These are phyloP conservation scores for Silurus meridionalis DNA, from an alignment of 2,113 vertebrate species.

Conservation along the genomic window DNA sequence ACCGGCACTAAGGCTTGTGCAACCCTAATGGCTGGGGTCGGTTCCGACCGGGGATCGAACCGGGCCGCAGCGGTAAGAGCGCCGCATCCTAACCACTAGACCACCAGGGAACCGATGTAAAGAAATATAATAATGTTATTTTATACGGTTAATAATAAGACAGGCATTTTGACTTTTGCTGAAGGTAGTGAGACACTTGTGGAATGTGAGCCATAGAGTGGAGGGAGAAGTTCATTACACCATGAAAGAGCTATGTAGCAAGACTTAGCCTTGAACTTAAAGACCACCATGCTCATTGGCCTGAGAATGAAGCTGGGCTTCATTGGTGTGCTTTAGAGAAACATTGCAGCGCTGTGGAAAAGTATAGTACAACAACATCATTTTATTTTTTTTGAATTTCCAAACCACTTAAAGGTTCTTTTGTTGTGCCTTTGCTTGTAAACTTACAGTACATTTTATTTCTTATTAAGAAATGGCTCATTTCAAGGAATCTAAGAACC, in stretches of 20 bases:
- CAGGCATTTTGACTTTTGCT: neutral
- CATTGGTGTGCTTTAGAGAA: neutral
- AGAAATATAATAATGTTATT: neutral
- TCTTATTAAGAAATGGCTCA: neutral
- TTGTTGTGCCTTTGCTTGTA: neutral
- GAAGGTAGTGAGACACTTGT: neutral
- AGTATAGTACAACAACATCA: neutral
- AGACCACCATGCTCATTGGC: neutral
- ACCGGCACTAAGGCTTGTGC: no score
- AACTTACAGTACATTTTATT: neutral
- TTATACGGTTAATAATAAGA: no score
- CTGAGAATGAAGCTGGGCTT: neutral
- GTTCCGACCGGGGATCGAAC: no score
- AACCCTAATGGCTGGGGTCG: no score
- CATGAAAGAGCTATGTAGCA: neutral
- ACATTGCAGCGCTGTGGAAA: neutral
- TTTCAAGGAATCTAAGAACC: neutral
- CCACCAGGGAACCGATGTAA: neutral
- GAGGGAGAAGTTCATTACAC: neutral
- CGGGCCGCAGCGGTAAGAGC: no score
- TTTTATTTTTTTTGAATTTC: neutral
- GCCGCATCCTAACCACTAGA: no score
- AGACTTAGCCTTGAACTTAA: neutral
- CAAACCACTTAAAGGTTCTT: neutral
- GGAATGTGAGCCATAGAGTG: neutral